Conservation (phyloP, 2,888 invertebrate species). For the Diarsia brunnea region DNA sequence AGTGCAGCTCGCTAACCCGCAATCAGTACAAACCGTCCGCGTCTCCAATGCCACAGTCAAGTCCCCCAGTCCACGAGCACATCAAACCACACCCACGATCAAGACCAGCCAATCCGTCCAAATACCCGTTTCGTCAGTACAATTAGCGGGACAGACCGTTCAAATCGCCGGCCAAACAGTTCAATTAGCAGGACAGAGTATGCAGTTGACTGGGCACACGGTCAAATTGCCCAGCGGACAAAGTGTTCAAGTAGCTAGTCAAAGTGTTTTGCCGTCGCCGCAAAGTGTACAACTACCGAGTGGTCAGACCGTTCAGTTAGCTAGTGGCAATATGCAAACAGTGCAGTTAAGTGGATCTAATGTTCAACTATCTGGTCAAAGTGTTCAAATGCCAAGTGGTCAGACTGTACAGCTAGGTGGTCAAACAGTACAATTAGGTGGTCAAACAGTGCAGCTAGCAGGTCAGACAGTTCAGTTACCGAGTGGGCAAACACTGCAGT, state of each 20-base stretch:
- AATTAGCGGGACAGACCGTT: constrained; percentile 81
- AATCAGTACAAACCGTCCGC: constrained; percentile 78
- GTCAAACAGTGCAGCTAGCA: constrained; percentile 76
- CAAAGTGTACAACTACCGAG: constrained; percentile 81
- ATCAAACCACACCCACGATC: constrained; percentile 71
- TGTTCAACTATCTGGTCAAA: constrained; percentile 73
- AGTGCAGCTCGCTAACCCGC: constrained; percentile 82
- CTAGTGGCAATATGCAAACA: constrained; percentile 77
- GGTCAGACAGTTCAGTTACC: constrained; percentile 86
- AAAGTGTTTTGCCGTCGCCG: constrained; percentile 79
- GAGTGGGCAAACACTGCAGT: constrained; percentile 87
- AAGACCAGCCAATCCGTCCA: constrained; percentile 78
- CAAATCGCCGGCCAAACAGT: constrained; percentile 85
- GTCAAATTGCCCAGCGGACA: constrained; percentile 86
- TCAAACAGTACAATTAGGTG: constrained; percentile 70
- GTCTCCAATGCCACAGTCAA: constrained; percentile 73
- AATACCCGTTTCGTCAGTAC: constrained; percentile 84
- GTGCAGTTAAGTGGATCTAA: constrained; percentile 71
- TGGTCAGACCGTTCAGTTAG: constrained; percentile 82
- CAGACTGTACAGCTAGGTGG: constrained; percentile 73
- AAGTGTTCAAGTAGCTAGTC: constrained; percentile 83
- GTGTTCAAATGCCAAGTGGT: constrained; percentile 74
- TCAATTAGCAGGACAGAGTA: constrained; percentile 83
- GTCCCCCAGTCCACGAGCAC: constrained; percentile 73
- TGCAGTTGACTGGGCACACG: constrained; percentile 87